Evolutionary conservation across 2,888 invertebrate genomes (phyloP).

Genomic region (Pammene aurita): DNA sequence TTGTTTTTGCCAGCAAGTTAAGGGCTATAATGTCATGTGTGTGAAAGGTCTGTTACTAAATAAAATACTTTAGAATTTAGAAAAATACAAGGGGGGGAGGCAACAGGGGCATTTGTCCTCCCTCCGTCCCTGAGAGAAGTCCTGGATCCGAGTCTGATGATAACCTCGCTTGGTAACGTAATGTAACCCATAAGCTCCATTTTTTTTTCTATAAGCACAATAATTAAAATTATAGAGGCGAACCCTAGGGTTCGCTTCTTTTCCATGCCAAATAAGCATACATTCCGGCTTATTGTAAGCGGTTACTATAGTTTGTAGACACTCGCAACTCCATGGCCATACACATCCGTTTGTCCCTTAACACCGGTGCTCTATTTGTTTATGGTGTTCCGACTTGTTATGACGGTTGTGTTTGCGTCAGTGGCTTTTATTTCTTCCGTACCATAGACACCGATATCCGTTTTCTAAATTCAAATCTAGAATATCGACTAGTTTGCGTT

Average conservation of each 20-base stretch:
- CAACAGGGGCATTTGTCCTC: too few relatives aligned
- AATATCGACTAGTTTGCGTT: constrained; percentile 17
- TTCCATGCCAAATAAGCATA: too few relatives aligned
- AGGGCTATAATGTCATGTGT: constrained; percentile 33
- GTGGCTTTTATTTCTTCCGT: constrained; percentile 25
- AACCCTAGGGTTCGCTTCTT: too few relatives aligned
- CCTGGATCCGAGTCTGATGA: too few relatives aligned
- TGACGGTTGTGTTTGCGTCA: constrained; percentile 28
- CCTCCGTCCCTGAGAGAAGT: too few relatives aligned
- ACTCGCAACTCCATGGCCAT: neutral
- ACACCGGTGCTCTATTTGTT: constrained; percentile 18
- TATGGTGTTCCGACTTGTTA: constrained; percentile 21
- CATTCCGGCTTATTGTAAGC: too few relatives aligned
- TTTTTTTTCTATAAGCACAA: too few relatives aligned
- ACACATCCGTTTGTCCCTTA: constrained; percentile 2
- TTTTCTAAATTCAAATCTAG: constrained; percentile 36
- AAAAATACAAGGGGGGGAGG: too few relatives aligned
- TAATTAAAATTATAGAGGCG: too few relatives aligned
- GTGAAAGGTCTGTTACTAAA: neutral
- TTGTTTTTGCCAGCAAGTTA: constrained; percentile 71
- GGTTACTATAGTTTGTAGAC: too few relatives aligned
- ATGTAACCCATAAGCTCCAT: too few relatives aligned
- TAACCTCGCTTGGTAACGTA: too few relatives aligned
- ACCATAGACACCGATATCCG: constrained; percentile 20
- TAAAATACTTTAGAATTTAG: neutral